Evolutionary conservation across 2,797 vertebrate genomes (phyloP), one percentile per base, ranked within the genome.

Genomic region (Cuculus canorus): DNA sequence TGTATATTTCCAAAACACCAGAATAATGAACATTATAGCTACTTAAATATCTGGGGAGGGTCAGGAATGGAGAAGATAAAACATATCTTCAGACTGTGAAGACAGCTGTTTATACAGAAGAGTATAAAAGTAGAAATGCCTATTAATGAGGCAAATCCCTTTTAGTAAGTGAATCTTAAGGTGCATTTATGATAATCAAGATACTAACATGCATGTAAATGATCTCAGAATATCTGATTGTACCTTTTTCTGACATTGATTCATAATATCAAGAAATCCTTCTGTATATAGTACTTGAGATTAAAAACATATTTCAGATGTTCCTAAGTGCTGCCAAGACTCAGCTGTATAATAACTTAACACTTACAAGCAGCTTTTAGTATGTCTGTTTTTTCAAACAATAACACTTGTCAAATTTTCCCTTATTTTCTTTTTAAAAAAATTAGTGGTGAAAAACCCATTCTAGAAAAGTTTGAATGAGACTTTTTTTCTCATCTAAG

Each of bases 271-370:
- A 82, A 69, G 47, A 4, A 85, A 86, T 13, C 70, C 23, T 86
- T 22, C 88, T 66, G 5, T 50, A 61, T 54, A 11, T 82, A 90
- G 45, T 78, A 69, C 14, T 71, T 65, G 48, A 84, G 47, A 81
- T 90, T 89, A 78, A 82, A 93, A 85, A 37, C 10, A 9, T 87
- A 72, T 89, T 92, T 91, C n/a, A 82, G 17, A 41, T 52, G 6
- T 70, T 72, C 11, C 18, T 75, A 66, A 41, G 2, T 25, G 5
- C 47, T 86, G 75, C 47, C 82, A 82, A 11, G 61, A 33, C 30
- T 92, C 28, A 82, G 17, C 56, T 88, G 52, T 82, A n/a, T 90
- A 92, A 86, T 90, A 92, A 72, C 56, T 56, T 88, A 75, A 89
- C 75, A 68, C 63, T 84, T 63, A 15, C 64, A 82, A 77, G 35